Conservation (phyloP, 2,888 invertebrate species). For the Volucella bombylans region DNA sequence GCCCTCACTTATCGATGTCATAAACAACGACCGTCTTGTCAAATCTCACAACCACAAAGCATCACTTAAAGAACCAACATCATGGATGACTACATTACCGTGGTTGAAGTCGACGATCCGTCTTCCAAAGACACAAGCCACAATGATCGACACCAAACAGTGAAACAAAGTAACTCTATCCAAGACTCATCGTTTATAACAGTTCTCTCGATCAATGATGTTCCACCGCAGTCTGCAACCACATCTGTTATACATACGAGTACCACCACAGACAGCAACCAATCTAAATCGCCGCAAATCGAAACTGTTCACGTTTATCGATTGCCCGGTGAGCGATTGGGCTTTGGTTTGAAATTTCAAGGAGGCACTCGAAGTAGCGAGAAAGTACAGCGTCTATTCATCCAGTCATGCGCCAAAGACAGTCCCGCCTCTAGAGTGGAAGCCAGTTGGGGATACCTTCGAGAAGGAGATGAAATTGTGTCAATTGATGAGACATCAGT, state of each 20-base stretch:
- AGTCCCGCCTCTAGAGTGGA: constrained; percentile 93
- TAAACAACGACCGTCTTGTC: not conserved
- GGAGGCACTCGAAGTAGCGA: constrained; percentile 93
- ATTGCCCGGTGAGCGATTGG: constrained; percentile 93
- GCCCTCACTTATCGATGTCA: constrained; percentile 56
- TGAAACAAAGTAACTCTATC: constrained; percentile 76
- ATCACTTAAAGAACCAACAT: constrained; percentile 32
- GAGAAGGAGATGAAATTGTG: constrained; percentile 94
- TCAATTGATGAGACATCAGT: constrained; percentile 92
- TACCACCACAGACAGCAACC: constrained; percentile 29
- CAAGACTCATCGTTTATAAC: constrained; percentile 84
- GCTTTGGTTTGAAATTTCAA: constrained; percentile 95
- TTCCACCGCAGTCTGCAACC: constrained; percentile 62
- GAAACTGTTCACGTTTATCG: constrained; percentile 92
- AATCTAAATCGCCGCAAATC: constrained; percentile 81
- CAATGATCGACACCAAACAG: constrained; percentile 77
- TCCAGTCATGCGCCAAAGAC: constrained; percentile 93
- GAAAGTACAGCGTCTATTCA: constrained; percentile 90
- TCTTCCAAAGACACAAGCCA: constrained; percentile 80
- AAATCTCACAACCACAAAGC: constrained; percentile 18
- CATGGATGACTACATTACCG: constrained; percentile 84
- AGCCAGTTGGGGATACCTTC: constrained; percentile 91
- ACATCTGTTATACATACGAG: constrained; percentile 73
- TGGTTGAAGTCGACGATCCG: constrained; percentile 85
- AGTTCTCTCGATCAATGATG: constrained; percentile 85